Evolutionary conservation across 1,140 invertebrate genomes (phyloP), one percentile per base, ranked within the genome.

Genomic region (Philopotamus ludificatus): DNA sequence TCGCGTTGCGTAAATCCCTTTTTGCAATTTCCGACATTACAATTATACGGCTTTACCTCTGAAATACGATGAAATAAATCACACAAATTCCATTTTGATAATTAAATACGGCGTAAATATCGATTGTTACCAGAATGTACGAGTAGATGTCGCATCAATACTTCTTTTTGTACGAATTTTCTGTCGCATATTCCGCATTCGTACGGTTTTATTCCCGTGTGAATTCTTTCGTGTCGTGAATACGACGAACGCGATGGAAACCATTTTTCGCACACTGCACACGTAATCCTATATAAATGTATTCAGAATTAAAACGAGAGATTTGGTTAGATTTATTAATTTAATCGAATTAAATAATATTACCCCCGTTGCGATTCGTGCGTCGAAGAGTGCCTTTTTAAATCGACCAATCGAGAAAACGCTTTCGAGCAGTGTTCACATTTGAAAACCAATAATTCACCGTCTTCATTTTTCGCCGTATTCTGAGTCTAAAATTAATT

Each of bases 241-340:
- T 93, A 81, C 57, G 89, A 89, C 47, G 90, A 91, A 59, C 84
- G 83, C 34, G 91, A 89, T 1, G 91, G 91, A 74, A 97, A 92
- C 76, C 86, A 85, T 73, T 91, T 87, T 28, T 88, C 84, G 74
- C 94, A 97, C 10, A 87, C 81, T 4, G 80, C 78, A 70, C 86
- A 89, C 45, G 83, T 83, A 64, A 81, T 50, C n/a, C 67, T 65
- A 39, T n/a, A n/a, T n/a, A n/a, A n/a, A n/a, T n/a, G n/a, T n/a
- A n/a, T n/a, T n/a, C n/a, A n/a, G n/a, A n/a, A n/a, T n/a, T n/a
- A n/a, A n/a, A n/a, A n/a, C n/a, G n/a, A n/a, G n/a, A n/a, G n/a
- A n/a, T n/a, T n/a, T n/a, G n/a, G n/a, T n/a, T n/a, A n/a, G n/a
- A n/a, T n/a, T n/a, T n/a, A n/a, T n/a, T n/a, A n/a, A n/a, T n/a